Percentiles rank a stretch among this genome's conserved stretches.
Evolutionary conservation across 2,888 invertebrate genomes (phyloP).

Genomic region (Mechanitis mazaeus): DNA sequence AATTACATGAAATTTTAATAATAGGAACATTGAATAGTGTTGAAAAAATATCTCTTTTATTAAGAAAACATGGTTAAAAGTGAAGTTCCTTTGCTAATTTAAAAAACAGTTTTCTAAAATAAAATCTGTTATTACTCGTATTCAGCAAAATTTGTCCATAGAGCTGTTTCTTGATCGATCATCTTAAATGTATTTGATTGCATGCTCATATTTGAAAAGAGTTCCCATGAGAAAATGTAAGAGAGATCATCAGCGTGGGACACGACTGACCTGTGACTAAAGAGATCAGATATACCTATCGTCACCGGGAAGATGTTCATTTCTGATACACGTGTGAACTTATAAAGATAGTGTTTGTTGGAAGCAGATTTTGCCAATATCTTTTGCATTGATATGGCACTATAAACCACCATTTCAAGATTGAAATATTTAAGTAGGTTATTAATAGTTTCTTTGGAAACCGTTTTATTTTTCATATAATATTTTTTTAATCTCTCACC

Average conservation of each 20-base stretch:
- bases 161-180: constrained; percentile 41
- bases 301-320: constrained; percentile 41
- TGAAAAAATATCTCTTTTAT: too few species aligned
- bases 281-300: constrained; percentile 21
- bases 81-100: too few species aligned
- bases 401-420: constrained; percentile 26
- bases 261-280: constrained; percentile 41
- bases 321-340: constrained; percentile 44
- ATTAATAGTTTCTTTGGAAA: constrained; percentile 31
- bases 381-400: constrained; percentile 37
- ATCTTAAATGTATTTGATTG: constrained; percentile 42
- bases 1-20: not conserved
- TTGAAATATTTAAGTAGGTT: constrained; percentile 32
- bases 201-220: constrained; percentile 36
- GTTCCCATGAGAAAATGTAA: constrained; percentile 47
- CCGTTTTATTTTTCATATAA: constrained; percentile 31
- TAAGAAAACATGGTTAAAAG: too few species aligned
- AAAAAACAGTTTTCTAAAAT: not conserved
- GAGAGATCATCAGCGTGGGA: constrained; percentile 53
- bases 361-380: constrained; percentile 32
- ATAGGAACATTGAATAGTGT: too few species aligned
- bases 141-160: constrained; percentile 57
- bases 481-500: constrained; percentile 35
- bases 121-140: constrained; percentile 43
- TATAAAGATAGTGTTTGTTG: constrained; percentile 39